Evolutionary conservation across 2,113 vertebrate genomes (phyloP).

Genomic region (Megaceryle maxima): DNA sequence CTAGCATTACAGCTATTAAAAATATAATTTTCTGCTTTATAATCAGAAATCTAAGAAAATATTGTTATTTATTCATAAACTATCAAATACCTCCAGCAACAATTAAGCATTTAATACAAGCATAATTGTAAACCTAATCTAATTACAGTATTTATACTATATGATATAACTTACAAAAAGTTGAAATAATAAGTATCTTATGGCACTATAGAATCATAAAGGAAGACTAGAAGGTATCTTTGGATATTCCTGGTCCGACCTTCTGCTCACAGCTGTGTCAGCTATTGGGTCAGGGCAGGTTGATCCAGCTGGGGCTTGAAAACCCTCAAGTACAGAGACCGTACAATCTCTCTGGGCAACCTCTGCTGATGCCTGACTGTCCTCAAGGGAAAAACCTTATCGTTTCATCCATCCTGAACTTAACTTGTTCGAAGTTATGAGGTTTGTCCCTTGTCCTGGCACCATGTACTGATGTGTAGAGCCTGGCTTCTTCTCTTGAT

Average conservation of each 20-base stretch:
- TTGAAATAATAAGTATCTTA: not conserved
- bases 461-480: fast-evolving
- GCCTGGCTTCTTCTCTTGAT: not conserved
- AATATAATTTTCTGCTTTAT: not conserved
- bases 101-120: not conserved
- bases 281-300: not conserved
- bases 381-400: not conserved
- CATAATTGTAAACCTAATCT: not conserved
- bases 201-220: not conserved
- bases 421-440: not conserved
- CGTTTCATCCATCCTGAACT: not conserved
- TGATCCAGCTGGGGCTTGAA: not conserved
- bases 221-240: not conserved
- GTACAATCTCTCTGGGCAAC: not conserved
- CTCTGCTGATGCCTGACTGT: not conserved
- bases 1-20: not conserved
- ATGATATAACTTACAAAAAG: not conserved
- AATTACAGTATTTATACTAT: not conserved
- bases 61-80: not conserved
- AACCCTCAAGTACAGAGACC: not conserved
- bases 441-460: not conserved
- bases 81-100: not conserved
- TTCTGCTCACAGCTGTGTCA: not conserved
- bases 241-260: not conserved
- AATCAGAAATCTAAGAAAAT: not conserved